phyloP scores from a whole-genome alignment of 2,888 invertebrate genomes.

The Aromia moschata region DNA sequence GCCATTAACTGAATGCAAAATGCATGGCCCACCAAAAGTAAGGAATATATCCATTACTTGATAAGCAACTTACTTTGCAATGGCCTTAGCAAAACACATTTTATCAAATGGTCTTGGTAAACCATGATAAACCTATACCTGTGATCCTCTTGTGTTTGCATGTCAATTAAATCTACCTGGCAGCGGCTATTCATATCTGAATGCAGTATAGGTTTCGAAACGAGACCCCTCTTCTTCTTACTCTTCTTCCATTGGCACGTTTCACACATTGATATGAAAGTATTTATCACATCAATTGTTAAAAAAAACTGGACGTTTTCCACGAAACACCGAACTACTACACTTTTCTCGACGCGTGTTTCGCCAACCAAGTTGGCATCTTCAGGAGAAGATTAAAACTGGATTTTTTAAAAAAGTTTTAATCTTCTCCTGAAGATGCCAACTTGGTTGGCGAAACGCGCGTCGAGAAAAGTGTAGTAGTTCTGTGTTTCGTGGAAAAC shows the following conservation, averaged over 20 bases:
- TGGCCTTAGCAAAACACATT: constrained; percentile 56
- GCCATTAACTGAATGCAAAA: constrained; percentile 55
- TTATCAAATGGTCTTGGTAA: constrained; percentile 59
- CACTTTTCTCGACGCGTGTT: no score
- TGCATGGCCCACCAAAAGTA: constrained; percentile 56
- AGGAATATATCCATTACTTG: constrained; percentile 56
- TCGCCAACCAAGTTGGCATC: no score
- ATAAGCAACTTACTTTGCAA: constrained; percentile 56
- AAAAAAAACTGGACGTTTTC: no score
- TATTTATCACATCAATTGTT: neutral
- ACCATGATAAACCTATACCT: constrained; percentile 56
- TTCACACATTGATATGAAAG: constrained; percentile 4
- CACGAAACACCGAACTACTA: no score
- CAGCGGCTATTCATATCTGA: constrained; percentile 50
- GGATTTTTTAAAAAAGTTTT: no score
- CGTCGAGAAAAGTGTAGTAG: no score
- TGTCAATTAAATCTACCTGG: constrained; percentile 57
- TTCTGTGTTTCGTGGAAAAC: no score
- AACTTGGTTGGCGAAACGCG: no score
- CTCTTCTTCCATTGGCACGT: constrained; percentile 24
- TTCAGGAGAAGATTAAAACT: no score
- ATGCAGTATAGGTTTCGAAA: constrained; percentile 36
- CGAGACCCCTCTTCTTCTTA: constrained; percentile 30
- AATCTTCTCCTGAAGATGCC: no score
- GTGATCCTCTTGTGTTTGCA: constrained; percentile 52